A percentile compares a stretch with the other conserved stretches of the same genome.
Evolutionary conservation across 2,797 vertebrate genomes (phyloP).

Genomic region (Brotula barbata): DNA sequence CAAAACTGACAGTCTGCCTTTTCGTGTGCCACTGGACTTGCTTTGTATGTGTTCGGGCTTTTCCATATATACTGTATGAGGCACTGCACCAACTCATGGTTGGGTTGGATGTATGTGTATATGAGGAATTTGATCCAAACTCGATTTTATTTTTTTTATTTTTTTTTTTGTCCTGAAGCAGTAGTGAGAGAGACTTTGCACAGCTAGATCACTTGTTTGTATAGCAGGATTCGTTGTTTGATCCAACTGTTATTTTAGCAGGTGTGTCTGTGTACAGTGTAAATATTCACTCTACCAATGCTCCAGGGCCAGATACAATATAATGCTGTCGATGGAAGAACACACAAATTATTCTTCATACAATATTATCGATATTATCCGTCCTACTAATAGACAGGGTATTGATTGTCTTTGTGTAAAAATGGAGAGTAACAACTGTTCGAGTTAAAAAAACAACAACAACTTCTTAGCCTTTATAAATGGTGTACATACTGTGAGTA

Average conservation of each 20-base stretch:
- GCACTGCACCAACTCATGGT: conserved; percentile 23
- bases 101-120: conserved; percentile 66
- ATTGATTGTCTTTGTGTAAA: conserved; percentile 5
- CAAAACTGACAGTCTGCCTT: conserved; percentile 32
- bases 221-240: conserved; percentile 17
- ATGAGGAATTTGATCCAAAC: conserved; percentile 53
- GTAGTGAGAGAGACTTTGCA: conserved; percentile 24
- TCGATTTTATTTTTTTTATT: neutral
- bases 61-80: conserved; percentile 19
- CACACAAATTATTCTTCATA: too few relatives aligned
- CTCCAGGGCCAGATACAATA: too few relatives aligned
- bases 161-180: conserved; percentile 3
- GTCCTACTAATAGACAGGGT: conserved; percentile 39
- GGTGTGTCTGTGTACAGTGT: conserved; percentile 41
- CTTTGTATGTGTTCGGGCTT: conserved; percentile 14
- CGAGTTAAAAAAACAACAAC: neutral
- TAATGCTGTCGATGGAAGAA: conserved; percentile 46
- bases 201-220: conserved; percentile 1
- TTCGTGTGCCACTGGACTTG: conserved; percentile 33
- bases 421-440: neutral
- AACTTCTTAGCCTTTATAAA: neutral
- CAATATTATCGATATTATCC: too few relatives aligned
- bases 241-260: conserved; percentile 1
- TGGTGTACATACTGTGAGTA: neutral
- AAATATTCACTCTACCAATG: conserved; percentile 57